Evolutionary conservation across 1,140 invertebrate genomes (phyloP), one percentile per base, ranked within the genome.

Genomic region (Gonioctena quinquepunctata): DNA sequence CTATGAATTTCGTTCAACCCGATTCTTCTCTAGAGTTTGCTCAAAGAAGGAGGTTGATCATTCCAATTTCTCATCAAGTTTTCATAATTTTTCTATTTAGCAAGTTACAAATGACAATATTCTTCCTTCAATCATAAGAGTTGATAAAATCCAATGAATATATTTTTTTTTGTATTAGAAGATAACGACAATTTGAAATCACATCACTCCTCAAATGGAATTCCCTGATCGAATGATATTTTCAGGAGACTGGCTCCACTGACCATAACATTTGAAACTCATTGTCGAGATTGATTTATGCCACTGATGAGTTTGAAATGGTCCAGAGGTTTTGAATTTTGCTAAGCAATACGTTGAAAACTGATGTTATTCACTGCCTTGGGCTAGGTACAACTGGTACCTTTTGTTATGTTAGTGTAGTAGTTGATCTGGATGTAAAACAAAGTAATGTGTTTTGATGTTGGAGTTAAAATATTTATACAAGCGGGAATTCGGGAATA

Each of bases 281-380:
- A 42, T 42, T n/a, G 33, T 4, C 16, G 33, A 11, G 16, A 42
- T 42, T n/a, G 33, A 42, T n/a, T 42, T n/a, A n/a, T 42, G 8
- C 33, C 33, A 42, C 33, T 42, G 18, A 54, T 54, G 52, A 18
- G 18, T 54, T 19, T 54, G 52, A 23, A 23, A 54, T 54, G 52
- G 13, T 54, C 0, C 52, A 42, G 33, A 42, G 7, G 6, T 57
- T 27, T n/a, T 68, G 18, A 59, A 28, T 67, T 71, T 54, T 65
- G 70, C 67, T 69, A 71, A 73, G 71, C 74, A 73, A 76, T 76
- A 75, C 62, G 23, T 65, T 65, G 26, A 66, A 63, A 67, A 13
- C 19, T 68, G 63, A 66, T 69, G 69, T 77, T 76, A 72, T 71
- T 68, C 76, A 77, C 76, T 77, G 76, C 76, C 76, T 77, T 72